phyloP scores from a whole-genome alignment of 2,113 vertebrate genomes.

The Leptobrachium ailaonicum region DNA sequence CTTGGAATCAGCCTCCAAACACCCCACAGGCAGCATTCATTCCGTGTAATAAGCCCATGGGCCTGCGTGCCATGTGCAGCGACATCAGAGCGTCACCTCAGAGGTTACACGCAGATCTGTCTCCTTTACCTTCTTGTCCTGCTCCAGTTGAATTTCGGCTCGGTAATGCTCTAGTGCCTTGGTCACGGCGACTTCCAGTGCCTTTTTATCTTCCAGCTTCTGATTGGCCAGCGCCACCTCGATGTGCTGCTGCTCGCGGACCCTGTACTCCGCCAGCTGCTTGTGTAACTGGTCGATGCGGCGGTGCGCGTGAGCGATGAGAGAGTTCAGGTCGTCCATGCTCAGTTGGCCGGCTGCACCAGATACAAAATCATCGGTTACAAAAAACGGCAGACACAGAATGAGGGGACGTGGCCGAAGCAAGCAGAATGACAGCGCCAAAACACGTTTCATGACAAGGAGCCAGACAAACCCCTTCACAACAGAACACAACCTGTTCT shows the following conservation, averaged over 20 bases:
- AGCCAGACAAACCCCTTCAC: too few relatives aligned
- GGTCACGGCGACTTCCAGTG: conserved; percentile 73
- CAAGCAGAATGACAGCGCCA: neutral
- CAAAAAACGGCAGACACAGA: neutral
- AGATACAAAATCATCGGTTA: neutral
- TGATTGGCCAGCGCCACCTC: conserved; percentile 83
- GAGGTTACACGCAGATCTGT: too few relatives aligned
- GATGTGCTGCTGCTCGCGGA: conserved; percentile 86
- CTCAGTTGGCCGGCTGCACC: conserved; percentile 81
- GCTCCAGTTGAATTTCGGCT: conserved; percentile 77
- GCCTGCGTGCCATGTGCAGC: too few relatives aligned
- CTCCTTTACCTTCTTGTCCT: conserved; percentile 83
- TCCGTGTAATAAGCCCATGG: too few relatives aligned
- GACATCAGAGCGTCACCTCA: too few relatives aligned
- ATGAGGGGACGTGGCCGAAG: neutral
- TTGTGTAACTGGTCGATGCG: conserved; percentile 91
- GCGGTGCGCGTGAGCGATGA: conserved; percentile 92
- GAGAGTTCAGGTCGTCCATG: conserved; percentile 84
- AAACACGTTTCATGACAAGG: too few relatives aligned
- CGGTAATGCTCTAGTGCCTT: conserved; percentile 78
- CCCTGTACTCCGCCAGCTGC: conserved; percentile 86
- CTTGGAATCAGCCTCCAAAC: too few relatives aligned
- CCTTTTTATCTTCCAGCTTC: conserved; percentile 81
- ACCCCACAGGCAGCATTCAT: too few relatives aligned
- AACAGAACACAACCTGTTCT: too few relatives aligned